A percentile compares a stretch with the other conserved stretches of the same genome.
phyloP scores from a whole-genome alignment of 2,113 vertebrate genomes.

The Diadophis punctatus region DNA sequence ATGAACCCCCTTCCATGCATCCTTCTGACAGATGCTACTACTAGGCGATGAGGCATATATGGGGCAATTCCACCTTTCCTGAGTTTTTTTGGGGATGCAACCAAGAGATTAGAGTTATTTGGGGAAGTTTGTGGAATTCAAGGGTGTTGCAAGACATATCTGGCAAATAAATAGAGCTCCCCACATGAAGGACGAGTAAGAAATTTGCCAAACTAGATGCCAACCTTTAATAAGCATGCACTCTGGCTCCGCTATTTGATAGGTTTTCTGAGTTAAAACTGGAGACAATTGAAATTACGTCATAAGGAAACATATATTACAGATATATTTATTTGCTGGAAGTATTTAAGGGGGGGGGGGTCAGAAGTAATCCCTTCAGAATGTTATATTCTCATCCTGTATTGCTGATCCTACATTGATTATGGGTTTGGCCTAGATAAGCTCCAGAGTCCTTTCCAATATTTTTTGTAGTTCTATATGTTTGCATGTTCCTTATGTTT shows the following conservation, averaged over 20 bases:
- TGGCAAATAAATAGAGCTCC: background rate
- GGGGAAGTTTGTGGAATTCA: background rate
- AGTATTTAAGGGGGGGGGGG: background rate
- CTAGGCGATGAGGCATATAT: background rate
- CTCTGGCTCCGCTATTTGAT: background rate
- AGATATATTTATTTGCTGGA: background rate
- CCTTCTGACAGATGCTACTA: background rate
- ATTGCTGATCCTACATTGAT: too few relatives aligned
- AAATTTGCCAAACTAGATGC: background rate
- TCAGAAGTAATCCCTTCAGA: background rate
- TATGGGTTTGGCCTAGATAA: too few relatives aligned
- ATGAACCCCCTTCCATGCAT: background rate
- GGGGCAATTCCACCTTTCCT: background rate
- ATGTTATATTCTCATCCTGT: too few relatives aligned
- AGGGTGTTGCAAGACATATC: background rate
- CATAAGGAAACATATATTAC: background rate
- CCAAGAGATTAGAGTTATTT: background rate
- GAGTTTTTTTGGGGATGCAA: background rate
- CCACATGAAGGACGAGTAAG: background rate
- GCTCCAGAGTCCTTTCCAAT: too few relatives aligned
- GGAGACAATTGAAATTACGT: background rate
- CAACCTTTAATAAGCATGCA: background rate
- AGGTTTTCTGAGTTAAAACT: background rate
- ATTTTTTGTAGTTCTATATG: too few relatives aligned
- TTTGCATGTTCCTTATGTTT: too few relatives aligned